These are phyloP conservation scores for Pandion haliaetus DNA, from an alignment of 2,113 vertebrate species.

Conservation along the genomic window DNA sequence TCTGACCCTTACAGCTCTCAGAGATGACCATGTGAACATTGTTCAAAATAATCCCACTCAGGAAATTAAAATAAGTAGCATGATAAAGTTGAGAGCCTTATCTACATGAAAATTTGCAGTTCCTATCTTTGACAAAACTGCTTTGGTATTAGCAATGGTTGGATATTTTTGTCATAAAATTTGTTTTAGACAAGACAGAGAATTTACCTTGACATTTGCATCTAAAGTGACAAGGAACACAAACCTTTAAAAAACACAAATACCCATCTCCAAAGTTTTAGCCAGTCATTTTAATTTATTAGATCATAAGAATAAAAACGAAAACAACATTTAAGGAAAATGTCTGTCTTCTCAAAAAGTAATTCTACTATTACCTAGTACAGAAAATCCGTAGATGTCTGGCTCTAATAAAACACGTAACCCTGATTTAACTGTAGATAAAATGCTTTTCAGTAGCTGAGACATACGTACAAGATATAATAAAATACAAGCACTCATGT, in stretches of 20 bases:
- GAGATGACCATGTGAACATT: neutral
- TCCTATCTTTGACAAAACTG: neutral
- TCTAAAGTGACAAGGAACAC: neutral
- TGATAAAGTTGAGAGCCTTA: neutral
- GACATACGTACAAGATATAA: neutral
- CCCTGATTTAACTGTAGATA: neutral
- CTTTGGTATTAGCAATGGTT: neutral
- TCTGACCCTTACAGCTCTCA: neutral
- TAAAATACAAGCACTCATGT: neutral
- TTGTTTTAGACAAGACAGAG: neutral
- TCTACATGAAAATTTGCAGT: neutral
- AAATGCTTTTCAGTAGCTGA: neutral
- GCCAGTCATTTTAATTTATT: neutral
- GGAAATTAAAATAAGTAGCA: neutral
- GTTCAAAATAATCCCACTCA: neutral
- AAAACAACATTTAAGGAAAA: neutral
- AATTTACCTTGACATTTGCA: neutral
- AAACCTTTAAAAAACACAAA: neutral
- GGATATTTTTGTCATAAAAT: neutral
- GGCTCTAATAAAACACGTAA: neutral
- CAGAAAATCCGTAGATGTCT: neutral
- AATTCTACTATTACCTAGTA: neutral
- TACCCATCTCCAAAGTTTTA: neutral
- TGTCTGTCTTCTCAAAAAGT: neutral
- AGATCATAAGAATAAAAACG: neutral